Evolutionary conservation across 2,888 invertebrate species (phyloP), one percentile per base, ranked within the genome.

Genomic region (Pterobdella sp.): DNA sequence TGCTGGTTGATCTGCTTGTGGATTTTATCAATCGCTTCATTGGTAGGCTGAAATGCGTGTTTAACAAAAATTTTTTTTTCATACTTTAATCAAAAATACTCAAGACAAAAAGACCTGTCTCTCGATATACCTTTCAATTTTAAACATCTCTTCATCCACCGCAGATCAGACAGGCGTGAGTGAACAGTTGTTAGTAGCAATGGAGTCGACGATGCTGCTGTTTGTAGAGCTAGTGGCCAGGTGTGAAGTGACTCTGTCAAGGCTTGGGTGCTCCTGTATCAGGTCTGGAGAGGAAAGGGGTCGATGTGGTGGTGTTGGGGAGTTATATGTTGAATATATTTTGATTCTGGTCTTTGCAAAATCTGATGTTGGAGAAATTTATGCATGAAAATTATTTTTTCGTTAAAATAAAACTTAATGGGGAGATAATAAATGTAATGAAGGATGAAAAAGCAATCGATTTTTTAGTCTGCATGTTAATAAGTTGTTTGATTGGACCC

Each of bases 241-340:
- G 81, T 90, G 93, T 0, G 90, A 90, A 78, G 94, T 94, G 84
- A 89, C 91, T 52, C 90, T 95, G 71, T 93, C 94, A 0, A 87
- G 94, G 77, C 87, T 95, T 26, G 94, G 94, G 22, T 93, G 93
- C 76, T 93, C 94, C 3, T 95, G 94, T 81, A 89, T 94, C 76
- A 87, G 88, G 88, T 88, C 79, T 29, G 42, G 10, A 18, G 52
- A 49, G 52, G 52, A n/a, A n/a, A n/a, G n/a, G n/a, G n/a, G n/a
- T n/a, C n/a, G n/a, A 56, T 52, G 7, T n/a, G n/a, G n/a, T n/a
- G n/a, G n/a, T n/a, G n/a, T n/a, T n/a, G n/a, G n/a, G n/a, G n/a
- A n/a, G n/a, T n/a, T n/a, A n/a, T n/a, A n/a, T n/a, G n/a, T n/a
- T n/a, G n/a, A n/a, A n/a, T n/a, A n/a, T n/a, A n/a, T n/a, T n/a